These are phyloP conservation scores for Protophormia terraenovae DNA, from an alignment of 2,888 invertebrate genomes.

Conservation along the genomic window DNA sequence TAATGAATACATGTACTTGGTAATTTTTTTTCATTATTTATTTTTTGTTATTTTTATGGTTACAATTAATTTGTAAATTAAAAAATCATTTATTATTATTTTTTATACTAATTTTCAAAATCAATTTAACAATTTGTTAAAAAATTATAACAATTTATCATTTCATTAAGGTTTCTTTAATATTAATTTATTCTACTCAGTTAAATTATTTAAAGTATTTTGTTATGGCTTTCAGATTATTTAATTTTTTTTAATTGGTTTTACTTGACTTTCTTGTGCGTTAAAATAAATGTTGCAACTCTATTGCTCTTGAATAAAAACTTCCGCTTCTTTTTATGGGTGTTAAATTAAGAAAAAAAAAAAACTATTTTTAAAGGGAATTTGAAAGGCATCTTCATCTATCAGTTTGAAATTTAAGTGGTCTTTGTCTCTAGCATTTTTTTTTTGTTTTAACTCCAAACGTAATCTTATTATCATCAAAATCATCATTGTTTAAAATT, in stretches of 20 bases:
- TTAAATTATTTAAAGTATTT: too few relatives aligned
- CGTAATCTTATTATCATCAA: neutral
- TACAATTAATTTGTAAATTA: neutral
- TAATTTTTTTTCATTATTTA: neutral
- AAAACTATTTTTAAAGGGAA: neutral
- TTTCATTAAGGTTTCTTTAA: too few relatives aligned
- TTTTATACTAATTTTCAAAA: neutral
- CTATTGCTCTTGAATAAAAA: constrained; percentile 25
- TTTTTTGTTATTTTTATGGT: neutral
- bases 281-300: constrained; percentile 43
- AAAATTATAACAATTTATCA: too few relatives aligned
- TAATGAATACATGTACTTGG: neutral
- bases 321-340: constrained; percentile 38
- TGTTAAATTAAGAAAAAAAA: constrained; percentile 23
- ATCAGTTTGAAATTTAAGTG: constrained; percentile 9
- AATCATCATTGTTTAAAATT: neutral
- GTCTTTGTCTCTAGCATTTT: constrained; percentile 4
- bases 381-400: constrained; percentile 36
- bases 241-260: neutral
- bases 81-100: neutral
- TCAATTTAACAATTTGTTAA: too few relatives aligned
- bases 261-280: constrained; percentile 1
- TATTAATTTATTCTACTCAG: too few relatives aligned
- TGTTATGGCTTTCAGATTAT: constrained; percentile 37
- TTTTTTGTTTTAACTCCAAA: too few relatives aligned